Percentiles rank a stretch among this genome's conserved stretches.
These are phyloP conservation scores for Myioborus miniatus DNA, from an alignment of 2,797 vertebrate genomes.

Conservation along the genomic window DNA sequence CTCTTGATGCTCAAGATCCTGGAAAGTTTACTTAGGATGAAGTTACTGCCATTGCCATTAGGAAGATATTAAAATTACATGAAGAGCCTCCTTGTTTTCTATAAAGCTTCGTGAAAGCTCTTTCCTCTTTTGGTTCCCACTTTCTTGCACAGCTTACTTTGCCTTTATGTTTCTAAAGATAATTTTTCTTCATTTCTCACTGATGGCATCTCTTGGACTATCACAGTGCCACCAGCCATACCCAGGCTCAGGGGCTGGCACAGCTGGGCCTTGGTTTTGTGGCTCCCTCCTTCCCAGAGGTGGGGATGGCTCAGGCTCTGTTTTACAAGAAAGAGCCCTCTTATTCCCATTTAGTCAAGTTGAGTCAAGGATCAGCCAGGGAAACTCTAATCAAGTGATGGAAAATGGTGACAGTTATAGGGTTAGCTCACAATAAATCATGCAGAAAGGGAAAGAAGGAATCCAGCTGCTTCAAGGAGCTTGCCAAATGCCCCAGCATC, in stretches of 20 bases:
- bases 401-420: not conserved
- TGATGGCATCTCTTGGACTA: not conserved
- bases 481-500: slow-evolving; percentile 22
- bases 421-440: slow-evolving; percentile 37
- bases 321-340: not conserved
- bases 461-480: slow-evolving; percentile 20
- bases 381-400: slow-evolving; percentile 26
- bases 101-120: not conserved
- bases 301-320: not conserved
- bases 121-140: not conserved
- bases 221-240: not conserved
- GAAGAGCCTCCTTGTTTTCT: not conserved
- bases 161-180: not conserved
- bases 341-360: not conserved
- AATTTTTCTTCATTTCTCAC: not conserved
- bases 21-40: not conserved
- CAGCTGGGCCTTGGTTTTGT: not conserved
- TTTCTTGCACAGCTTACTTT: not conserved
- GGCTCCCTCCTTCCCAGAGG: not conserved
- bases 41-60: not conserved
- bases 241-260: not conserved
- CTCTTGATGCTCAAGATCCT: not conserved
- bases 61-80: not conserved
- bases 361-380: not conserved
- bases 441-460: slow-evolving; percentile 5